phyloP scores from a whole-genome alignment of 2,113 vertebrate genomes.

The Pteropus alecto region DNA sequence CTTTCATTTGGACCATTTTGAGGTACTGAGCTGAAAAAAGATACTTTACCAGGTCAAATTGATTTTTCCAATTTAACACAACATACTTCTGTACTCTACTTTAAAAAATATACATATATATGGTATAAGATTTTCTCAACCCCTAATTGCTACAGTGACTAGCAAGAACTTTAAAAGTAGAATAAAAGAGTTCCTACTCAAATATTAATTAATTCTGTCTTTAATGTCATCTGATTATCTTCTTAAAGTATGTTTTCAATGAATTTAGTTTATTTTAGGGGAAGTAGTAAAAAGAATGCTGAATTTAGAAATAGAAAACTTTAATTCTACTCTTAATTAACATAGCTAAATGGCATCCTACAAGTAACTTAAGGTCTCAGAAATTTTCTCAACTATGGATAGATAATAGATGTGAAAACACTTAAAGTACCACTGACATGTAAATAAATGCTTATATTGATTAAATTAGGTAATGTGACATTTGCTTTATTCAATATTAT shows the following conservation, averaged over 20 bases:
- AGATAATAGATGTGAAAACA: background rate
- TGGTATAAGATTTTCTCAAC: background rate
- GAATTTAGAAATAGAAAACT: slow-evolving; percentile 24
- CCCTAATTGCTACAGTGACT: background rate
- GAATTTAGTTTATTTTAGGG: slow-evolving; percentile 42
- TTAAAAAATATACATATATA: background rate
- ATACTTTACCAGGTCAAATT: background rate
- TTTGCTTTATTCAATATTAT: background rate
- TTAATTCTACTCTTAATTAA: background rate
- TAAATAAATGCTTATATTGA: background rate
- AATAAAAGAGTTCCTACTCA: background rate
- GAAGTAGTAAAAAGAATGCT: background rate
- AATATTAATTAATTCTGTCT: background rate
- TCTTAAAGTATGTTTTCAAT: background rate
- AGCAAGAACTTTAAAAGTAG: slow-evolving; percentile 33
- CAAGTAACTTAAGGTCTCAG: background rate
- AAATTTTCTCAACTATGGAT: background rate
- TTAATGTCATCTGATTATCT: background rate
- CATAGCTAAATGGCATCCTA: background rate
- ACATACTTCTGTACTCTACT: background rate
- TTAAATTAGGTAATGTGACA: background rate
- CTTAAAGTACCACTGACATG: background rate
- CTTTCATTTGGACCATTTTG: background rate
- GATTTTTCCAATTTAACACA: background rate
- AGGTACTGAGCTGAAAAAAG: background rate